A percentile compares a stretch with the other conserved stretches of the same genome.
phyloP scores from a whole-genome alignment of 1,140 invertebrate species.

The Neuroterus valhalla region DNA sequence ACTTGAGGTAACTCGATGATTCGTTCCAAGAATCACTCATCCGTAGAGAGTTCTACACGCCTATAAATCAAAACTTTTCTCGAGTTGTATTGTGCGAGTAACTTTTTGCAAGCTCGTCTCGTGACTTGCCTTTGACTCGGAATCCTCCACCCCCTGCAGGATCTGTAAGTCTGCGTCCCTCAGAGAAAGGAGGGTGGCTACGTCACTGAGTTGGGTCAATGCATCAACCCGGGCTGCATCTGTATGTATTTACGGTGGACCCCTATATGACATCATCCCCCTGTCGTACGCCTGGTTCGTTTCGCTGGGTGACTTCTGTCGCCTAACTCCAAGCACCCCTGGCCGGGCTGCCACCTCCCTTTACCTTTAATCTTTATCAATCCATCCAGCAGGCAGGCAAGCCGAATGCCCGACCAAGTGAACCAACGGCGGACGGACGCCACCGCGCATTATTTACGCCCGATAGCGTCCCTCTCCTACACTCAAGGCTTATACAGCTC shows the following conservation, averaged over 20 bases:
- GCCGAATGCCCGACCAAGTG: conserved; percentile 54
- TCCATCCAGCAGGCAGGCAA: conserved; percentile 64
- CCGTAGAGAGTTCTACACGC: conserved; percentile 1
- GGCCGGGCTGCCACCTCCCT: conserved; percentile 63
- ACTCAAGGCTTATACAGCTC: neutral
- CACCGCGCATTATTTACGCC: conserved; percentile 73
- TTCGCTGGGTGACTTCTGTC: conserved; percentile 75
- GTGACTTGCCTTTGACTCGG: conserved; percentile 21
- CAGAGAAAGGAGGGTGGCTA: conserved; percentile 45
- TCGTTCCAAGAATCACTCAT: conserved; percentile 3
- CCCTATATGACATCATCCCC: conserved; percentile 72
- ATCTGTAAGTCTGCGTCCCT: neutral
- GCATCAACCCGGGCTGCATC: conserved; percentile 65
- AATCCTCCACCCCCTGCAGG: neutral
- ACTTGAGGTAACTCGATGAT: neutral
- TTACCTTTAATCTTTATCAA: conserved; percentile 76
- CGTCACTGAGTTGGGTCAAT: conserved; percentile 61
- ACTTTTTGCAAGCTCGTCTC: neutral
- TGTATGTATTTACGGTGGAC: conserved; percentile 66
- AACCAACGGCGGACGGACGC: conserved; percentile 65
- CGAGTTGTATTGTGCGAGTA: neutral
- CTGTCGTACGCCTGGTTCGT: conserved; percentile 61
- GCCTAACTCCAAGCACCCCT: conserved; percentile 71
- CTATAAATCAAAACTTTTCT: conserved; percentile 27
- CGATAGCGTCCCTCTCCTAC: conserved; percentile 62